These are phyloP conservation scores for Chrysina gloriosa DNA, from an alignment of 2,888 invertebrate species.

Conservation along the genomic window DNA sequence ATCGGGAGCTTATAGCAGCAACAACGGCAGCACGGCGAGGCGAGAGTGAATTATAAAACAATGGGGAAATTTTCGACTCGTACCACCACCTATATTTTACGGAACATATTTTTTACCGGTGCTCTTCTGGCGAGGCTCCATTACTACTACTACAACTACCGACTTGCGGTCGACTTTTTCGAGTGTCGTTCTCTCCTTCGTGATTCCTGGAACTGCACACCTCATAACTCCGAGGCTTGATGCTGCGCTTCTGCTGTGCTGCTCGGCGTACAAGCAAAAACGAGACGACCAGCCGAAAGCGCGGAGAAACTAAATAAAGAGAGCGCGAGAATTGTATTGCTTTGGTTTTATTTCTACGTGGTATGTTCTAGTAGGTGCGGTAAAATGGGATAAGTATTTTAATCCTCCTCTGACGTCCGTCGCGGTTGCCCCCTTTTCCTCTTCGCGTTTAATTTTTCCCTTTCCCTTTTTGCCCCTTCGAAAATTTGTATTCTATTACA, in stretches of 20 bases:
- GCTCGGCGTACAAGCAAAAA: conserved; percentile 24
- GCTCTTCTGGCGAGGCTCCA: conserved; percentile 41
- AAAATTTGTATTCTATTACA: too few species aligned
- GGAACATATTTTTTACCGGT: too few species aligned
- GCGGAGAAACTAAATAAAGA: conserved; percentile 23
- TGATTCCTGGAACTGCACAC: conserved; percentile 47
- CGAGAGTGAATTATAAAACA: too few species aligned
- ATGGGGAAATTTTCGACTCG: too few species aligned
- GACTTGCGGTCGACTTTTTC: conserved; percentile 48
- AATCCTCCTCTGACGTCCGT: background rate
- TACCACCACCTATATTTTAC: too few species aligned
- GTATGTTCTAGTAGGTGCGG: too few species aligned
- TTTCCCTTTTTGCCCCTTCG: too few species aligned
- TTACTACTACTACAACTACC: conserved; percentile 46
- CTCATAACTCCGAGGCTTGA: conserved; percentile 34
- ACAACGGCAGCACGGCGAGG: too few species aligned
- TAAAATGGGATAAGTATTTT: conserved; percentile 15
- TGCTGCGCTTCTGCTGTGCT: conserved; percentile 21
- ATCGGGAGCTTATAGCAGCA: too few species aligned
- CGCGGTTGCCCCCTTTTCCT: background rate
- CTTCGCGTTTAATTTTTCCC: too few species aligned
- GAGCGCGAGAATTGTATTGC: conserved; percentile 22
- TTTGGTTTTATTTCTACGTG: background rate
- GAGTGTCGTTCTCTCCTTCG: conserved; percentile 45
- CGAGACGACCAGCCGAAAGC: conserved; percentile 34